A percentile compares a stretch with the other conserved stretches of the same genome.
Evolutionary conservation across 2,888 invertebrate species (phyloP).

Genomic region (Scaeva pyrastri): DNA sequence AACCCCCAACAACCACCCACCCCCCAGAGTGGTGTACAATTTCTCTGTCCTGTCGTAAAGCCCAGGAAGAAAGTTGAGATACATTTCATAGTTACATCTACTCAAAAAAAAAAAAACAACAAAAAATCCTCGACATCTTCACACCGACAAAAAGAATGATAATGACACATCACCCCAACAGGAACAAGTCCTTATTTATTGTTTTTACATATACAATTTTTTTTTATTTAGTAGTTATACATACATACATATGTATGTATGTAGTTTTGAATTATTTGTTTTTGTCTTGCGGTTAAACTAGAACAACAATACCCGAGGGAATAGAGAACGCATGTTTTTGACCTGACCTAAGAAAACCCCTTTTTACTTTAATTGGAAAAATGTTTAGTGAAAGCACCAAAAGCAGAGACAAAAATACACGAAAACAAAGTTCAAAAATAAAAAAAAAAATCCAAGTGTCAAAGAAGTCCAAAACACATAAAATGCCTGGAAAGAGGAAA

Average conservation of each 20-base stretch:
- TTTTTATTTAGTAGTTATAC: not conserved
- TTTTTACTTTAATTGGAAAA: constrained; percentile 63
- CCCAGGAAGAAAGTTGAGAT: constrained; percentile 18
- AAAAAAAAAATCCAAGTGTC: not conserved
- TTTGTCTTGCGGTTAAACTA: constrained; percentile 68
- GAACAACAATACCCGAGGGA: constrained; percentile 62
- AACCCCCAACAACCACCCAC: too few relatives aligned
- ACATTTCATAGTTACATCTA: too few relatives aligned
- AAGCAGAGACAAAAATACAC: not conserved
- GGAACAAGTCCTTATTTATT: constrained; percentile 50
- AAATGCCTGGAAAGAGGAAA: constrained; percentile 12
- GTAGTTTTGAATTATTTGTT: constrained; percentile 37
- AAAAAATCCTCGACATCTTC: constrained; percentile 19
- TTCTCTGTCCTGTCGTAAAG: not conserved
- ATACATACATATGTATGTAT: too few relatives aligned
- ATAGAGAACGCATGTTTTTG: constrained; percentile 68
- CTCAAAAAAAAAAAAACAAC: too few relatives aligned
- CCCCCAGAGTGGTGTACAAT: not conserved
- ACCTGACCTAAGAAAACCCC: constrained; percentile 67
- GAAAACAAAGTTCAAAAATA: too few relatives aligned
- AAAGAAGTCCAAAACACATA: constrained; percentile 16
- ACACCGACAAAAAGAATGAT: constrained; percentile 51
- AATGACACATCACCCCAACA: constrained; percentile 59
- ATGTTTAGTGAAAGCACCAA: constrained; percentile 19
- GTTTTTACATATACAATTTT: constrained; percentile 7